phyloP scores from a whole-genome alignment of 2,797 vertebrate species.

The Micrastur ruficollis region DNA sequence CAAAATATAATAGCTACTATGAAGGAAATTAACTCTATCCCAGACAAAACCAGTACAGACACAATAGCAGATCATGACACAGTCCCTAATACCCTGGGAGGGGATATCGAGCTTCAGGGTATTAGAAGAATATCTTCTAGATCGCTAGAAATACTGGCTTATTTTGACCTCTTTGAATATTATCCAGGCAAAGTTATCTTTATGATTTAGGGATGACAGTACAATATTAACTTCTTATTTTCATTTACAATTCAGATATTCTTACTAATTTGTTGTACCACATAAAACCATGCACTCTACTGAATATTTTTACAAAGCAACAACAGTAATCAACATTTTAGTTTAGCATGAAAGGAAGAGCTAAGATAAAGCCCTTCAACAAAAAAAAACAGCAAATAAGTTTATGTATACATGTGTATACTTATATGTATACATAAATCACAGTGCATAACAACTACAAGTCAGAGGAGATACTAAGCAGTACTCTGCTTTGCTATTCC shows the following conservation, averaged over 20 bases:
- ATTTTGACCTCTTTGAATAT: background rate
- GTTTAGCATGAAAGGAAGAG: background rate
- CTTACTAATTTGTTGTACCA: background rate
- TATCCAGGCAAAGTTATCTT: background rate
- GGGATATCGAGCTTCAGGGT: background rate
- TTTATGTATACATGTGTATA: background rate
- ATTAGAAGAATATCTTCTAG: too few species aligned
- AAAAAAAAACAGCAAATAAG: background rate
- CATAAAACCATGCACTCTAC: background rate
- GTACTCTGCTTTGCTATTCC: background rate
- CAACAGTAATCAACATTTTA: background rate
- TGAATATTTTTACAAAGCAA: background rate
- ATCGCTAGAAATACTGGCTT: background rate
- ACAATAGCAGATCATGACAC: background rate
- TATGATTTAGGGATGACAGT: background rate
- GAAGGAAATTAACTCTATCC: background rate
- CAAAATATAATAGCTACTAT: rapidly evolving
- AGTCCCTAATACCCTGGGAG: background rate
- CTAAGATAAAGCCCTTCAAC: background rate
- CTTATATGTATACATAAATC: background rate
- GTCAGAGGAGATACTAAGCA: background rate
- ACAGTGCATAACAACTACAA: background rate
- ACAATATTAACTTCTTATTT: background rate
- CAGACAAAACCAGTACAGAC: background rate
- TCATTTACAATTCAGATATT: background rate